Conservation (phyloP, 2,888 invertebrate genomes). For the Chalcis sispes region DNA sequence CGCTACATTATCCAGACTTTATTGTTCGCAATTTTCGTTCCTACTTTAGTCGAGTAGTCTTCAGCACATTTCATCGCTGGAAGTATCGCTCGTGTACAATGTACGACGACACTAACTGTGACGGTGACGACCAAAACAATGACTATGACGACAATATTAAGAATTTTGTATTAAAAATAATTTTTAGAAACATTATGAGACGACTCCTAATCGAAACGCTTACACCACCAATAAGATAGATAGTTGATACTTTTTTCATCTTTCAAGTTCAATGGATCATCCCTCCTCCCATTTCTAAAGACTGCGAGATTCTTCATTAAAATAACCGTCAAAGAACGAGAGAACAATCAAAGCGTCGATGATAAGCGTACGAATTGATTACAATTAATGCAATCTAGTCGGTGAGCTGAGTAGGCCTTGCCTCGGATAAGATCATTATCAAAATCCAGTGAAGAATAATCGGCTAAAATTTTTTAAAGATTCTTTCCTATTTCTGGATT, state of each 20-base stretch:
- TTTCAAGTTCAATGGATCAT: constrained; percentile 26
- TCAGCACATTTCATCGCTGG: constrained; percentile 53
- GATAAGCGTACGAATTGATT: constrained; percentile 40
- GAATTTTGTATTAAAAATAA: constrained; percentile 37
- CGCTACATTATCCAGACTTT: constrained; percentile 54
- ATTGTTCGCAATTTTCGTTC: constrained; percentile 55
- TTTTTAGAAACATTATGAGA: constrained; percentile 46
- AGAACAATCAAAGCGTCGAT: constrained; percentile 49
- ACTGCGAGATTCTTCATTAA: constrained; percentile 43
- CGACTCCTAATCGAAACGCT: constrained; percentile 31
- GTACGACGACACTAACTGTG: constrained; percentile 12
- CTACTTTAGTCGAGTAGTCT: constrained; percentile 52
- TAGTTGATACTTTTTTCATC: constrained; percentile 26
- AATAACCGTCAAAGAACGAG: constrained; percentile 39
- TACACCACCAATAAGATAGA: constrained; percentile 43
- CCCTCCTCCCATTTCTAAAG: constrained; percentile 33
- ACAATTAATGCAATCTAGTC: constrained; percentile 54
- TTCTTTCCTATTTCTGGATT: constrained; percentile 48
- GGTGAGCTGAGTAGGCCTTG: constrained; percentile 32
- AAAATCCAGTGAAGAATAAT: constrained; percentile 39
- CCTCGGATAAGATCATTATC: constrained; percentile 30
- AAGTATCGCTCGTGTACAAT: constrained; percentile 43
- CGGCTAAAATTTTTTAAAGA: constrained; percentile 49
- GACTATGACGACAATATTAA: constrained; percentile 52
- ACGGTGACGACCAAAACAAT: constrained; percentile 27